Conservation (phyloP, 2,113 vertebrate species). For the Nycticebus coucang region DNA sequence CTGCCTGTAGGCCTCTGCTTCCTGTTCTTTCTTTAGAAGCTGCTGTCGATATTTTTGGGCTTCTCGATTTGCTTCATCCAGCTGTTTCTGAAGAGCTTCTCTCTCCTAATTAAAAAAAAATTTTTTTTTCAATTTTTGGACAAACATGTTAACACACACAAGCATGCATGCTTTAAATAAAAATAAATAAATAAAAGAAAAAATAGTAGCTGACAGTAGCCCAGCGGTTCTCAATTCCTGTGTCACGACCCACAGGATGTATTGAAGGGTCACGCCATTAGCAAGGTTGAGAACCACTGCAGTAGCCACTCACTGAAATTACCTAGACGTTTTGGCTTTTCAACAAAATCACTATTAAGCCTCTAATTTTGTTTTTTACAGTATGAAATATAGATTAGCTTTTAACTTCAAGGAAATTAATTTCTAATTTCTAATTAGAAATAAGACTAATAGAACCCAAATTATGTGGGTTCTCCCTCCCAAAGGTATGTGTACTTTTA, state of each 20-base stretch:
- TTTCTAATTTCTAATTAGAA: constrained; percentile 38
- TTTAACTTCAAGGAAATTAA: not conserved
- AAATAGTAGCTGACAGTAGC: not conserved
- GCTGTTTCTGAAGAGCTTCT: constrained; percentile 93
- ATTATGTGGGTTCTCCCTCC: too few species aligned
- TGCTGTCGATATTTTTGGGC: constrained; percentile 93
- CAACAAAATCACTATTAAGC: not conserved
- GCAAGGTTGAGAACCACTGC: too few species aligned
- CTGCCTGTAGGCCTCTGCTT: constrained; percentile 92
- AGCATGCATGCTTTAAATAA: not conserved
- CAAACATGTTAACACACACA: not conserved
- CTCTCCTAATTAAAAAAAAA: constrained; percentile 88
- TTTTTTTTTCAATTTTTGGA: constrained; percentile 75
- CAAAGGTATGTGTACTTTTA: not conserved
- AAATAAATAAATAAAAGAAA: not conserved
- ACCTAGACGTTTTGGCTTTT: not conserved
- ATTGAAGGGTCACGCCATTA: too few species aligned
- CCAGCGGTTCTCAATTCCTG: too few species aligned
- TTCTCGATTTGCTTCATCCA: constrained; percentile 93
- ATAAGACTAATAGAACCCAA: constrained; percentile 4
- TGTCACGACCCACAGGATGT: too few species aligned
- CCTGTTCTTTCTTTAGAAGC: constrained; percentile 92
- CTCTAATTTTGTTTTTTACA: not conserved
- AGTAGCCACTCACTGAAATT: not conserved
- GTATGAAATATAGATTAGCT: not conserved